A percentile compares a stretch with the other conserved stretches of the same genome.
phyloP scores from a whole-genome alignment of 1,140 invertebrate species.

The Heliconius hewitsoni region DNA sequence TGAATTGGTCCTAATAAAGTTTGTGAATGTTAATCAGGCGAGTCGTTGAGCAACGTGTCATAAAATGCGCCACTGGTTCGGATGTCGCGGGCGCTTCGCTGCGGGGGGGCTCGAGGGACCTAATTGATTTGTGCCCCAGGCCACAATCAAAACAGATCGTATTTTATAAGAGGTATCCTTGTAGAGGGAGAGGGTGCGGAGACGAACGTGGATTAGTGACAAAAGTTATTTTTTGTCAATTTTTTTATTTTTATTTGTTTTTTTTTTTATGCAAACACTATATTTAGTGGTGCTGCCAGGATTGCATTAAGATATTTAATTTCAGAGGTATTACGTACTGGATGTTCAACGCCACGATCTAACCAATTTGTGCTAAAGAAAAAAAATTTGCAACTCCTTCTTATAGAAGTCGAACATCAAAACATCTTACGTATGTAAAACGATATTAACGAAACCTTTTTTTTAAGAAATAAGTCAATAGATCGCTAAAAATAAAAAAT shows the following conservation, averaged over 20 bases:
- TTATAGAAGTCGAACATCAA: too few species aligned
- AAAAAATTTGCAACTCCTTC: too few species aligned
- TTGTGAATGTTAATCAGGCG: slow-evolving; percentile 79
- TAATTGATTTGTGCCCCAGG: slow-evolving; percentile 81
- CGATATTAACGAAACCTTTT: not conserved
- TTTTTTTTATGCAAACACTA: not conserved
- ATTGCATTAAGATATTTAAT: too few species aligned
- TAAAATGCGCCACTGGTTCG: slow-evolving; percentile 79
- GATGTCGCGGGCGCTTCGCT: slow-evolving; percentile 64
- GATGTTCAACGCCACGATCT: too few species aligned
- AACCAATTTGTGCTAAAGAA: too few species aligned
- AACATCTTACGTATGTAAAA: too few species aligned
- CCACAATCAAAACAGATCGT: slow-evolving; percentile 82
- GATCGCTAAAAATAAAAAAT: slow-evolving; percentile 7
- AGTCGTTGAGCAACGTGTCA: slow-evolving; percentile 74
- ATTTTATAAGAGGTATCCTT: slow-evolving; percentile 78
- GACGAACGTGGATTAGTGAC: slow-evolving; percentile 33
- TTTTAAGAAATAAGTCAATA: not conserved
- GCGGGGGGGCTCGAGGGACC: slow-evolving; percentile 65
- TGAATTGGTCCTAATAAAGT: slow-evolving; percentile 73
- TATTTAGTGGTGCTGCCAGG: not conserved
- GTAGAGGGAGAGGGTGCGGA: slow-evolving; percentile 66
- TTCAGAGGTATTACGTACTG: too few species aligned
- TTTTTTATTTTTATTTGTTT: not conserved
- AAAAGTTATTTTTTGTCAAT: slow-evolving; percentile 10